phyloP scores from a whole-genome alignment of 2,113 vertebrate genomes.

The Taxidea taxus region DNA sequence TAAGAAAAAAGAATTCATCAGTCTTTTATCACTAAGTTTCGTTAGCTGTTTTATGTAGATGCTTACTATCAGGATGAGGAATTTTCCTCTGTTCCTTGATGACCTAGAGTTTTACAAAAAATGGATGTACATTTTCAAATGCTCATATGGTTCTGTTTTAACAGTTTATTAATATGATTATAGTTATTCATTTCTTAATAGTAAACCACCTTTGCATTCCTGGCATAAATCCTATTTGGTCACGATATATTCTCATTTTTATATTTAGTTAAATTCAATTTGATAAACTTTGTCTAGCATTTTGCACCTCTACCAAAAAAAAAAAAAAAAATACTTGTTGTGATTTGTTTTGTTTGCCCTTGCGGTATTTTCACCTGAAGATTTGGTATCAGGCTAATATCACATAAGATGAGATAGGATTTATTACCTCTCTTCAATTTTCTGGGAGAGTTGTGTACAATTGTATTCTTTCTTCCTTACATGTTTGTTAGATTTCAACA shows the following conservation, averaged over 20 bases:
- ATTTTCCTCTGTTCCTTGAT: background rate
- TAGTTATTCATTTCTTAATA: background rate
- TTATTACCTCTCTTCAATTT: background rate
- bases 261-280: background rate
- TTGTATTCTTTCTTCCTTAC: background rate
- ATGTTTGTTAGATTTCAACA: background rate
- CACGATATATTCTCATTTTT: background rate
- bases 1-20: background rate
- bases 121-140: background rate
- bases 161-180: background rate
- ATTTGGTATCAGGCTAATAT: background rate
- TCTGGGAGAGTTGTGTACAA: background rate
- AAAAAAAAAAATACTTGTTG: background rate
- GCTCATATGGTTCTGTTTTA: background rate
- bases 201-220: background rate
- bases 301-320: background rate
- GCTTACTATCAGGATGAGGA: background rate
- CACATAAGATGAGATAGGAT: background rate
- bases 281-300: background rate
- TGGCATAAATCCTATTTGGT: background rate
- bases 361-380: background rate
- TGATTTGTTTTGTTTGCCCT: background rate
- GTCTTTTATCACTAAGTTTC: background rate
- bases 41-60: background rate
- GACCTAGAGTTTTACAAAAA: background rate